Evolutionary conservation across 2,888 invertebrate genomes (phyloP), one percentile per base, ranked within the genome.

Genomic region (Drepanosiphum platanoidis): DNA sequence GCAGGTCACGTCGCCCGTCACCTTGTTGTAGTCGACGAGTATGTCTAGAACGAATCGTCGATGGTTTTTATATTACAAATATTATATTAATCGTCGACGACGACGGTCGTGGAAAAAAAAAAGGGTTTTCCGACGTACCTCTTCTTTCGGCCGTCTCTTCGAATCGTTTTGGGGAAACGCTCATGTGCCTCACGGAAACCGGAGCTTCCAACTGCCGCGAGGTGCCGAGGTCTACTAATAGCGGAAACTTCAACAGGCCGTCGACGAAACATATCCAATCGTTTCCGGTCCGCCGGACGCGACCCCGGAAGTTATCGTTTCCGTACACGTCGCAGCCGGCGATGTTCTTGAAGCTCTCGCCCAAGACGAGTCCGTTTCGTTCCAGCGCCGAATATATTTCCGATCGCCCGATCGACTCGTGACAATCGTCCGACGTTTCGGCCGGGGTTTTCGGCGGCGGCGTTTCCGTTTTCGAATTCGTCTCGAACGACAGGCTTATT

Each of bases 241-340:
- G 9, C 1, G 78, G 22, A 9, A 78, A 42, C 52, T 78, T 78
- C 34, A 78, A 32, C n/a, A 78, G n/a, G n/a, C n/a, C 9, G 32
- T 78, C 61, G 9, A 78, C 34, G 22, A 78, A 78, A 36, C 34
- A 58, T 32, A 78, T n/a, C 78, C 61, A 78, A 36, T 78, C 36
- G 32, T 78, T 64, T 18, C 61, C 61, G 61, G 32, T 58, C 61
- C 5, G 61, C n/a, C n/a, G n/a, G n/a, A n/a, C 61, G 8, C 11
- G 8, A 52, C 42, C 78, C 4, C 32, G 58, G 36, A 36, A n/a
- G n/a, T n/a, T 70, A 32, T 18, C 18, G 3, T 70, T 70, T 32
- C 34, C 18, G 18, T 30, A 70, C 3, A 70, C 3, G 13, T 36
- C 70, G 13, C 7, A 30, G 11, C 18, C 34, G 13, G 11, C 18